These are phyloP conservation scores for Passer montanus DNA, from an alignment of 2,113 vertebrate species.

Conservation along the genomic window DNA sequence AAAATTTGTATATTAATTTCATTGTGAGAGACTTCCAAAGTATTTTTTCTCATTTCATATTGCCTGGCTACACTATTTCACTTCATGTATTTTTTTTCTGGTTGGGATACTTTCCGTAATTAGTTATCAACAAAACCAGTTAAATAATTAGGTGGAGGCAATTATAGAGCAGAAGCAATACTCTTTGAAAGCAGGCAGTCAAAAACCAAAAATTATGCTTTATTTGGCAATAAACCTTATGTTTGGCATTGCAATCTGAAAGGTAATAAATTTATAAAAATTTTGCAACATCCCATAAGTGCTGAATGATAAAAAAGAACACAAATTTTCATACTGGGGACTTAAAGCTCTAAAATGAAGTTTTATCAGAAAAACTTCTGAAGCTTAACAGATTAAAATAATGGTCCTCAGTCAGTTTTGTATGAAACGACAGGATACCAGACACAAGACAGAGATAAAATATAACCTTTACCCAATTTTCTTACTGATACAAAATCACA, in stretches of 20 bases:
- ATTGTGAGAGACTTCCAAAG: slow-evolving; percentile 29
- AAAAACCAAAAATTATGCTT: slow-evolving; percentile 63
- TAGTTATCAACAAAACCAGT: slow-evolving; percentile 72
- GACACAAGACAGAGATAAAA: not conserved
- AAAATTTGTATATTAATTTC: not conserved
- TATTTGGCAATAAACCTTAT: slow-evolving; percentile 77
- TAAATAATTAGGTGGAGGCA: slow-evolving; percentile 69
- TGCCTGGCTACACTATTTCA: slow-evolving; percentile 21
- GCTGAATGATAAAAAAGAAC: slow-evolving; percentile 70
- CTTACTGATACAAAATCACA: not conserved
- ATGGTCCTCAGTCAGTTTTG: not conserved
- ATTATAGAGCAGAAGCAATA: slow-evolving; percentile 65
- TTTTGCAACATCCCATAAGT: slow-evolving; percentile 41
- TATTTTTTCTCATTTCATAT: slow-evolving; percentile 1
- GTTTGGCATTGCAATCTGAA: slow-evolving; percentile 67
- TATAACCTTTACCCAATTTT: not conserved
- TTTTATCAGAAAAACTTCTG: not conserved
- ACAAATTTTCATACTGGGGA: slow-evolving; percentile 33
- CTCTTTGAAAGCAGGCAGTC: slow-evolving; percentile 61
- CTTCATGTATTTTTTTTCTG: slow-evolving; percentile 41
- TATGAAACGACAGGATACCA: not conserved
- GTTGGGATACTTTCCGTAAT: slow-evolving; percentile 68
- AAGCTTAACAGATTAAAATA: slow-evolving; percentile 10
- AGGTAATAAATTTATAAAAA: slow-evolving; percentile 72
- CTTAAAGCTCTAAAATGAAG: slow-evolving; percentile 39